Percentiles rank a stretch among this genome's conserved stretches.
These are phyloP conservation scores for Schizotus pectinicornis DNA, from an alignment of 2,888 invertebrate genomes.

Conservation along the genomic window DNA sequence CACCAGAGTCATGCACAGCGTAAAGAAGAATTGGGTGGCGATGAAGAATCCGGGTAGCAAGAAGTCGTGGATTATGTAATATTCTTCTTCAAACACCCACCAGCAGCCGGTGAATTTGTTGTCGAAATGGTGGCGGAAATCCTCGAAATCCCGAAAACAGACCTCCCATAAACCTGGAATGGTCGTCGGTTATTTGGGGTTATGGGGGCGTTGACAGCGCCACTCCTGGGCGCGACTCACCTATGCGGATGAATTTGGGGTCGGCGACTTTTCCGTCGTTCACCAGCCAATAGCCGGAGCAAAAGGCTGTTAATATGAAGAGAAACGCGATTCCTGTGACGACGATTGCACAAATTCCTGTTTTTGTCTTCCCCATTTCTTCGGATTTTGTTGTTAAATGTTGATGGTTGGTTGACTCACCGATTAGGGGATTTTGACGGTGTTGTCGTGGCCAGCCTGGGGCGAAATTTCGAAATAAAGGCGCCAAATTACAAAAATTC, in stretches of 20 bases:
- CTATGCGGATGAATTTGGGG: slow-evolving; percentile 82
- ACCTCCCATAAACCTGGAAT: slow-evolving; percentile 89
- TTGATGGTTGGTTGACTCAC: not conserved
- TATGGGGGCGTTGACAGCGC: slow-evolving; percentile 23
- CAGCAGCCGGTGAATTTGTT: slow-evolving; percentile 85
- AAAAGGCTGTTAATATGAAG: slow-evolving; percentile 80
- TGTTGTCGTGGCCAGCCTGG: not conserved
- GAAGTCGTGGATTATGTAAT: slow-evolving; percentile 91
- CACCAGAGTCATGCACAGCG: slow-evolving; percentile 82
- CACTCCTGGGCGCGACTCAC: slow-evolving; percentile 62
- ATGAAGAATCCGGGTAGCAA: slow-evolving; percentile 91
- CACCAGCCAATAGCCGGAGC: slow-evolving; percentile 87
- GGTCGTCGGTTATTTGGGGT: not conserved
- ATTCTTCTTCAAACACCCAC: slow-evolving; percentile 98
- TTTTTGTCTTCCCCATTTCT: slow-evolving; percentile 70
- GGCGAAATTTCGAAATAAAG: too few relatives aligned
- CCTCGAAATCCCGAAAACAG: slow-evolving; percentile 88
- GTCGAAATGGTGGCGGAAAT: slow-evolving; percentile 85
- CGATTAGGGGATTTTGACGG: not conserved
- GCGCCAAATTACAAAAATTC: too few relatives aligned
- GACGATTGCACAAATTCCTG: slow-evolving; percentile 69
- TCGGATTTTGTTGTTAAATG: not conserved
- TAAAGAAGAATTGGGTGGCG: slow-evolving; percentile 92
- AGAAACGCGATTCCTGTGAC: slow-evolving; percentile 71
- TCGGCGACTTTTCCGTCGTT: slow-evolving; percentile 77